A percentile compares a stretch with the other conserved stretches of the same genome.
Evolutionary conservation across 2,888 invertebrate species (phyloP).

Genomic region (Eledone cirrhosa): DNA sequence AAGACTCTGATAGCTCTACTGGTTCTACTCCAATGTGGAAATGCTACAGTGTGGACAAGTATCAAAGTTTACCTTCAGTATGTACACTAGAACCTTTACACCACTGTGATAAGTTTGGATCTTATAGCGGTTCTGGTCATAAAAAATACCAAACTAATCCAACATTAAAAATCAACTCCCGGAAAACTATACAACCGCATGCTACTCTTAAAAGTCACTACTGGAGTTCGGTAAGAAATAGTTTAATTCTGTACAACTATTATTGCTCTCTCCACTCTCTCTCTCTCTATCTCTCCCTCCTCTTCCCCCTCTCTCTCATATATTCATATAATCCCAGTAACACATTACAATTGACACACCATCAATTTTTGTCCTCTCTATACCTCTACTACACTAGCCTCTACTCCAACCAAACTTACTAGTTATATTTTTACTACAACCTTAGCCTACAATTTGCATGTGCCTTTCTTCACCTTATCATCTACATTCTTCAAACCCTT

Average conservation of each 20-base stretch:
- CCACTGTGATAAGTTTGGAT: constrained; percentile 18
- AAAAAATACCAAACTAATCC: background rate
- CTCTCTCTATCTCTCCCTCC: background rate
- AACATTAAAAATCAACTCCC: no score
- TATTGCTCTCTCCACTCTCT: background rate
- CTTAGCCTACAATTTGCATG: no score
- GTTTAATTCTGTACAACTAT: background rate
- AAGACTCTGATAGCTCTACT: background rate
- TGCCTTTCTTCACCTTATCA: no score
- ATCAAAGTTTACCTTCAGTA: background rate
- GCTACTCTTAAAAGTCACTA: background rate
- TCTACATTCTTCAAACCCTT: no score
- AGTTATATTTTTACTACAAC: no score
- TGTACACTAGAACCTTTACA: constrained; percentile 3
- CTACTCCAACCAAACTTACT: no score
- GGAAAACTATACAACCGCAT: background rate
- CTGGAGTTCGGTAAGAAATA: constrained; percentile 15
- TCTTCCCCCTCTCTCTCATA: background rate
- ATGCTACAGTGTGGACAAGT: background rate
- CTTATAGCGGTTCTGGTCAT: background rate
- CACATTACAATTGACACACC: no score
- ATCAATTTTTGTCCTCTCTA: no score
- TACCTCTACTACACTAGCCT: no score
- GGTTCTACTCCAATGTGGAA: background rate
- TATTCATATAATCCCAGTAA: background rate